A percentile compares a stretch with the other conserved stretches of the same genome.
Conservation (phyloP, 1,140 invertebrate species). For the Drosophila nebulosa region DNA sequence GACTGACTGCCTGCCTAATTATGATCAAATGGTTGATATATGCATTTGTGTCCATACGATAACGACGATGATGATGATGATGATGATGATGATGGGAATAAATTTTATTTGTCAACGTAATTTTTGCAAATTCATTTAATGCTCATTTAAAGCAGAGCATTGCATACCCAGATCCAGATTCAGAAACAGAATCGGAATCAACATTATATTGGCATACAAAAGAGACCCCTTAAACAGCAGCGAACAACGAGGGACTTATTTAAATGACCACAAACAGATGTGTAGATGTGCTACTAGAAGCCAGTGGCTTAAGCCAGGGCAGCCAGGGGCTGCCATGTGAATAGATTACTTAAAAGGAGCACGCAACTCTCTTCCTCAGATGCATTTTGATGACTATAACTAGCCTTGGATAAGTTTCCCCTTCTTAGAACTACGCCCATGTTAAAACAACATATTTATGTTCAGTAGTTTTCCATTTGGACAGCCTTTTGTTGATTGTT, state of each 20-base stretch:
- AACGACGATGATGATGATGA: neutral
- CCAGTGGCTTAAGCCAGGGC: conserved; percentile 30
- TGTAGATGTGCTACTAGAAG: conserved; percentile 10
- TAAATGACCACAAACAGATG: conserved; percentile 46
- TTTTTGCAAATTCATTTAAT: conserved; percentile 79
- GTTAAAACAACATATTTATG: conserved; percentile 4
- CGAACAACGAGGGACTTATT: conserved; percentile 17
- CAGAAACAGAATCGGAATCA: neutral
- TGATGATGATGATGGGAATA: neutral
- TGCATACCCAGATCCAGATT: neutral
- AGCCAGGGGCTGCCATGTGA: too few relatives aligned
- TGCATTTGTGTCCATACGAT: conserved; percentile 2
- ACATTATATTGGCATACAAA: conserved; percentile 52
- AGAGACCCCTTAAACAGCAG: conserved; percentile 17
- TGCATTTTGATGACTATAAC: too few relatives aligned
- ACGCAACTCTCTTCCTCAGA: too few relatives aligned
- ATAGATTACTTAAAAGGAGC: too few relatives aligned
- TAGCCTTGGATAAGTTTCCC: too few relatives aligned
- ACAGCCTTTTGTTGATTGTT: conserved; percentile 10
- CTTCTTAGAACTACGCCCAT: neutral
- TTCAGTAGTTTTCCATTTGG: conserved; percentile 33
- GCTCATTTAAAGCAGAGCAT: conserved; percentile 67
- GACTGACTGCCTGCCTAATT: conserved; percentile 1
- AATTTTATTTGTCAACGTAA: conserved; percentile 69
- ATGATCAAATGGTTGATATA: conserved; percentile 8